Percentiles rank a stretch among this genome's conserved stretches.
Conservation (phyloP, 2,888 invertebrate species). For the Poecilobothrus nobilitatus region DNA sequence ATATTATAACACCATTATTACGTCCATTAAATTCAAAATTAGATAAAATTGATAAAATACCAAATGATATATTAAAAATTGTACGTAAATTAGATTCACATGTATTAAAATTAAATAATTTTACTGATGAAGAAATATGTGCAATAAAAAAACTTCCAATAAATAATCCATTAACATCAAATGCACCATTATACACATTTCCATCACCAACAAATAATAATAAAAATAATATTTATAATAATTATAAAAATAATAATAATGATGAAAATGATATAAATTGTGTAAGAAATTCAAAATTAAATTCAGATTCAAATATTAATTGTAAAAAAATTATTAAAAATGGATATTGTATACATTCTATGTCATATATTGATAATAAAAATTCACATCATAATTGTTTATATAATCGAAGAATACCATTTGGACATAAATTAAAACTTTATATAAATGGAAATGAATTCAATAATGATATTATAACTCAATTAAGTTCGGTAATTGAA, state of each 20-base stretch:
- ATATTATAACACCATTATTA: constrained; percentile 40
- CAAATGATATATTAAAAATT: constrained; percentile 37
- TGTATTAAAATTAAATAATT: constrained; percentile 34
- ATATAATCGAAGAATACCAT: constrained; percentile 19
- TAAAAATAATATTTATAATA: no score
- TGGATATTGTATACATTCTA: neutral
- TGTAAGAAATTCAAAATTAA: no score
- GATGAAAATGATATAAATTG: no score
- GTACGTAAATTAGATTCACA: constrained; percentile 35
- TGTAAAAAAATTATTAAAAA: neutral
- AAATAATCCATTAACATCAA: constrained; percentile 23
- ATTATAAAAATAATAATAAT: no score
- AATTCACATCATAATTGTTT: constrained; percentile 9
- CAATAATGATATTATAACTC: neutral
- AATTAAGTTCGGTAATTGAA: neutral
- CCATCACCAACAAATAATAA: neutral
- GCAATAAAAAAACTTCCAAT: constrained; percentile 21
- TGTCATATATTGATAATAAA: neutral
- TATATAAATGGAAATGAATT: neutral
- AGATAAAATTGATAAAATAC: constrained; percentile 25
- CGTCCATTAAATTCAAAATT: constrained; percentile 22
- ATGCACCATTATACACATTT: constrained; percentile 12
- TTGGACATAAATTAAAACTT: constrained; percentile 17
- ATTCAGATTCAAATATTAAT: neutral
- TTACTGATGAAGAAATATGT: constrained; percentile 28